A percentile compares a stretch with the other conserved stretches of the same genome.
phyloP scores from a whole-genome alignment of 2,113 vertebrate species.

The Aptenodytes forsteri region DNA sequence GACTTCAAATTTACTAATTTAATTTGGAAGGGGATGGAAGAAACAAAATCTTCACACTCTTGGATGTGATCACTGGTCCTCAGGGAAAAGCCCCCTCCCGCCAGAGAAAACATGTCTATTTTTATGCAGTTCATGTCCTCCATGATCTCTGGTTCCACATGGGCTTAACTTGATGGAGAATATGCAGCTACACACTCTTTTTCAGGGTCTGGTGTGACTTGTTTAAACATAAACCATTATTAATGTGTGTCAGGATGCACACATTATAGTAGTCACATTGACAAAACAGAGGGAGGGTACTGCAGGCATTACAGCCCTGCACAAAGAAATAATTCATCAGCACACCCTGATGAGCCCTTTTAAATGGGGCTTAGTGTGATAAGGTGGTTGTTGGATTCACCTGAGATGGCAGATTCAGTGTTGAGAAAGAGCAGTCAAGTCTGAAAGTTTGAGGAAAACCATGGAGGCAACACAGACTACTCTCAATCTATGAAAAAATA shows the following conservation, averaged over 20 bases:
- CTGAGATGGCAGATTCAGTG: background rate
- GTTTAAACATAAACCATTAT: background rate
- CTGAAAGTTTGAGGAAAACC: background rate
- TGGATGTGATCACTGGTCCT: background rate
- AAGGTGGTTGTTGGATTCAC: background rate
- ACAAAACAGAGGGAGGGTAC: background rate
- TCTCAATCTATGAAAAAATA: background rate
- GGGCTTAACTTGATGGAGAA: background rate
- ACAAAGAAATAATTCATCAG: background rate
- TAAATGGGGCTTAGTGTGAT: background rate
- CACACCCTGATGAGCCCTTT: background rate
- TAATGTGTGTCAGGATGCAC: background rate
- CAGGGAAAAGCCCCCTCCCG: background rate
- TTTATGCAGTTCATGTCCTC: background rate
- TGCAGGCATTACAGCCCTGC: background rate
- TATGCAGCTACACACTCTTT: background rate
- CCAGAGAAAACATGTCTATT: background rate
- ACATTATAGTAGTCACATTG: background rate
- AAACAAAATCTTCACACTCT: background rate
- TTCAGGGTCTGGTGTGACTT: background rate
- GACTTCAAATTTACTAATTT: background rate
- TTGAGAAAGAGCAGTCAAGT: background rate
- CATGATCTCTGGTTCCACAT: background rate
- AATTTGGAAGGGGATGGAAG: background rate
- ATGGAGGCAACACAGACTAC: background rate